Conservation (phyloP, 2,113 vertebrate species). For the Condylura cristata region DNA sequence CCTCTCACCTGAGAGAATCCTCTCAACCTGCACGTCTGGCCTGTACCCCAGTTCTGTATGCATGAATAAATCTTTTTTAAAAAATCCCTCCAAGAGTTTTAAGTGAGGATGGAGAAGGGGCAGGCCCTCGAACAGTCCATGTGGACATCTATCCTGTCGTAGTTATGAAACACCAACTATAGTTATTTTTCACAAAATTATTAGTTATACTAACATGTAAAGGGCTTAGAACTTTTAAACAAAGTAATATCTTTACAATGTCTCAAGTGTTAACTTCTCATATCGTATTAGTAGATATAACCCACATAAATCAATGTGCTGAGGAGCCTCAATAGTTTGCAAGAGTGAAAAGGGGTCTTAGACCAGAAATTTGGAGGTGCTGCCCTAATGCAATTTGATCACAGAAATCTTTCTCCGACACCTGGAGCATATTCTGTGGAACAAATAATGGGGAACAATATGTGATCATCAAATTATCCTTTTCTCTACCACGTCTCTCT, state of each 20-base stretch:
- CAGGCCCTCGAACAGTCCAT: not conserved
- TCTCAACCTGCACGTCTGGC: too few relatives aligned
- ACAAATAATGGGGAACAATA: not conserved
- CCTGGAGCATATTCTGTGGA: not conserved
- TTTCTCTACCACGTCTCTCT: not conserved
- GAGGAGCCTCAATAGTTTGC: not conserved
- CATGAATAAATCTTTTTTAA: too few relatives aligned
- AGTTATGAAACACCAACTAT: not conserved
- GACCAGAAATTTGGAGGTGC: not conserved
- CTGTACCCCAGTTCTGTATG: too few relatives aligned
- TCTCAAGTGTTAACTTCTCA: constrained; percentile 18
- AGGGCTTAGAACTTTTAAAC: not conserved
- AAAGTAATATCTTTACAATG: not conserved
- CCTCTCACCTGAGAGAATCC: too few relatives aligned
- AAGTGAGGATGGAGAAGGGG: not conserved
- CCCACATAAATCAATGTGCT: not conserved
- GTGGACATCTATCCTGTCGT: not conserved
- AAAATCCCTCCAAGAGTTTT: too few relatives aligned
- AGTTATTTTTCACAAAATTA: not conserved
- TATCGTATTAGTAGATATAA: not conserved
- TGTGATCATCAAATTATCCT: not conserved
- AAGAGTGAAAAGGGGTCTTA: not conserved
- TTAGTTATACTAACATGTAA: not conserved
- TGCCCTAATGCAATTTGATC: not conserved
- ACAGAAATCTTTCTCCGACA: not conserved